Evolutionary conservation across 2,797 vertebrate species (phyloP).

Genomic region (Gadopsis bispinosus): DNA sequence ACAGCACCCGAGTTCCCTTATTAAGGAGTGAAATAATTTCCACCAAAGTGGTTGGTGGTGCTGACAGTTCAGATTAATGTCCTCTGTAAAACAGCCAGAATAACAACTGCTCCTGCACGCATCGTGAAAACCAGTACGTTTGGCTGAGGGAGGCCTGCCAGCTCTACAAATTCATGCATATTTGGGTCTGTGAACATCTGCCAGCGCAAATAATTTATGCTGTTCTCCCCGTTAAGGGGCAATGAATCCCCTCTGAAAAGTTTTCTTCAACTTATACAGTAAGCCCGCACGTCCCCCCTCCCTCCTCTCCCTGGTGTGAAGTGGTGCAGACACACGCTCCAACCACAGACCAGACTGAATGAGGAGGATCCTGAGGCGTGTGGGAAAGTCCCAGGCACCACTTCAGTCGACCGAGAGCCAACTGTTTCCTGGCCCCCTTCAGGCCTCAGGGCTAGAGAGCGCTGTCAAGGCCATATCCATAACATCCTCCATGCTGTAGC

Average conservation of each 20-base stretch:
- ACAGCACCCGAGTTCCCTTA: conserved; percentile 82
- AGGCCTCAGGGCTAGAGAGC: conserved; percentile 65
- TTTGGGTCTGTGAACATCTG: conserved; percentile 91
- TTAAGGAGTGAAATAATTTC: conserved; percentile 85
- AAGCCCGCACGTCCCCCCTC: conserved; percentile 35
- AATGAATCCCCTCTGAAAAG: conserved; percentile 82
- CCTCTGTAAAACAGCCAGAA: conserved; percentile 78
- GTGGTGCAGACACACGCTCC: conserved; percentile 80
- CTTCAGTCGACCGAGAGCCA: conserved; percentile 72
- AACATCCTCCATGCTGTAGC: conserved; percentile 62
- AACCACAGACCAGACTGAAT: conserved; percentile 70
- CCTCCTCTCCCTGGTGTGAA: conserved; percentile 66
- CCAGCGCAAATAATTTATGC: conserved; percentile 89
- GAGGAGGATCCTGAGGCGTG: conserved; percentile 72
- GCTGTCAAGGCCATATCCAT: conserved; percentile 69
- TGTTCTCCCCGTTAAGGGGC: conserved; percentile 83
- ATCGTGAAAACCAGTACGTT: conserved; percentile 82
- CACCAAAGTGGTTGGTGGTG: conserved; percentile 79
- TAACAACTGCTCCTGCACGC: conserved; percentile 84
- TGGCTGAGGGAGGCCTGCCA: conserved; percentile 83
- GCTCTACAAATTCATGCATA: conserved; percentile 90
- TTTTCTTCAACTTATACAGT: conserved; percentile 80
- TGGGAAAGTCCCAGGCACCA: conserved; percentile 79
- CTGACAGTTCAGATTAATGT: conserved; percentile 83
- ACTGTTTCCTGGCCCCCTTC: conserved; percentile 79